Evolutionary conservation across 1,140 invertebrate species (phyloP).

Genomic region (Phymastichus coffea): DNA sequence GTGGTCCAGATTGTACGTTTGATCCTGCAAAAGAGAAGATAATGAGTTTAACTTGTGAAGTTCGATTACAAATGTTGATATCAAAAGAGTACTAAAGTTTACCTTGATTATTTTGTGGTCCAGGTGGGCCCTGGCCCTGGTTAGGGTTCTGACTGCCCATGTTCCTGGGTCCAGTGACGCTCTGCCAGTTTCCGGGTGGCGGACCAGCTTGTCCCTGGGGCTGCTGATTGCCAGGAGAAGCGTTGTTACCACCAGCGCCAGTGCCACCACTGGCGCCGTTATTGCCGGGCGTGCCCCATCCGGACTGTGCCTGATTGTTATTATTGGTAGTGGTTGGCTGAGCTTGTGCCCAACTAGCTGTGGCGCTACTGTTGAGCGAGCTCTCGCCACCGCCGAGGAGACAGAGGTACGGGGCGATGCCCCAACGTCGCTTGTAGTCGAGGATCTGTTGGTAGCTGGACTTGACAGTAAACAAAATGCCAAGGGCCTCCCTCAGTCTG

Average conservation of each 20-base stretch:
- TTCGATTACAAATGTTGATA: constrained; percentile 6
- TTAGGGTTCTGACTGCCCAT: constrained; percentile 52
- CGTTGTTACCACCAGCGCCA: constrained; percentile 53
- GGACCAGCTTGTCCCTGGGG: constrained; percentile 31
- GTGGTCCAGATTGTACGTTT: constrained; percentile 52
- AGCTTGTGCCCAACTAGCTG: constrained; percentile 72
- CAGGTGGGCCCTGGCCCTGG: constrained; percentile 50
- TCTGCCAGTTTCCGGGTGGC: constrained; percentile 21
- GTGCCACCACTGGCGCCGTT: background rate
- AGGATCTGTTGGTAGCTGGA: background rate
- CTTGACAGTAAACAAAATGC: constrained; percentile 32
- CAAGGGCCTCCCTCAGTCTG: constrained; percentile 43
- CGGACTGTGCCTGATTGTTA: constrained; percentile 59
- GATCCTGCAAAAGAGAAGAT: constrained; percentile 24
- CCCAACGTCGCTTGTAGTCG: constrained; percentile 57
- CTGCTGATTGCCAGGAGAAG: constrained; percentile 46
- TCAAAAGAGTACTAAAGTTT: constrained; percentile 9
- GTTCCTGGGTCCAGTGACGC: constrained; percentile 31
- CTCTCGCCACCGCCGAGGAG: constrained; percentile 77
- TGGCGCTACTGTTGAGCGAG: constrained; percentile 69
- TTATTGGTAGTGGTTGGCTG: constrained; percentile 64
- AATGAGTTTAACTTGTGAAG: background rate
- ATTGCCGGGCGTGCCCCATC: constrained; percentile 39
- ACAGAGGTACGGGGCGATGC: constrained; percentile 61
- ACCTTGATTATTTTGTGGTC: constrained; percentile 48